Conservation (phyloP, 2,888 invertebrate genomes). For the Hypomecis atomaria region DNA sequence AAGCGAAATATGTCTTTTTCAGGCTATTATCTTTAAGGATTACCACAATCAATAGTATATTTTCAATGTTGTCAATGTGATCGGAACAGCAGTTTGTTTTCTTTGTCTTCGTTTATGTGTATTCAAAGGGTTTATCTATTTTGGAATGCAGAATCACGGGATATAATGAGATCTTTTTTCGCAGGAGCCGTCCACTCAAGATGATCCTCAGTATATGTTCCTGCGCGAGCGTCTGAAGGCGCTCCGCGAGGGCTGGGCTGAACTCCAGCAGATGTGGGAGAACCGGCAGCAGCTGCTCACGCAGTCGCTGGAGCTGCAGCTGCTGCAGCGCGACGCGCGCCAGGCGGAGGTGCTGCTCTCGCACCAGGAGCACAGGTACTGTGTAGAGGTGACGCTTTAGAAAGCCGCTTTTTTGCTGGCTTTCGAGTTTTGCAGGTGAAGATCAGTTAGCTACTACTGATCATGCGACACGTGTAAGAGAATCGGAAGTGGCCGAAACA, state of each 20-base stretch:
- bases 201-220: slow-evolving; percentile 99
- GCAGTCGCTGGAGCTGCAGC: slow-evolving; percentile 97
- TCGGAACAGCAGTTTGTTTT: no score
- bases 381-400: not conserved
- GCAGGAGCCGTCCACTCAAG: slow-evolving; percentile 91
- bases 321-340: slow-evolving; percentile 97
- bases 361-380: slow-evolving; percentile 97
- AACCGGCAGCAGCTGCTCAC: slow-evolving; percentile 97
- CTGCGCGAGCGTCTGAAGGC: slow-evolving; percentile 98
- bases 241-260: slow-evolving; percentile 99
- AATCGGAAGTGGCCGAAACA: no score
- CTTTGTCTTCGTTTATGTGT: no score
- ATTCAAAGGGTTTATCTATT: no score
- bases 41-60: no score
- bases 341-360: slow-evolving; percentile 98
- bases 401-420: no score
- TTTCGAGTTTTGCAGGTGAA: not conserved
- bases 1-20: no score
- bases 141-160: not conserved
- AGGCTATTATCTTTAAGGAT: no score
- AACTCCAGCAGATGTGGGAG: slow-evolving; percentile 99
- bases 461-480: not conserved
- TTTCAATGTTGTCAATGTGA: no score
- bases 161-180: not conserved
- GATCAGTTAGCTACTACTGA: not conserved